These are phyloP conservation scores for Mellilla xanthometata DNA, from an alignment of 2,888 invertebrate species.

Conservation along the genomic window DNA sequence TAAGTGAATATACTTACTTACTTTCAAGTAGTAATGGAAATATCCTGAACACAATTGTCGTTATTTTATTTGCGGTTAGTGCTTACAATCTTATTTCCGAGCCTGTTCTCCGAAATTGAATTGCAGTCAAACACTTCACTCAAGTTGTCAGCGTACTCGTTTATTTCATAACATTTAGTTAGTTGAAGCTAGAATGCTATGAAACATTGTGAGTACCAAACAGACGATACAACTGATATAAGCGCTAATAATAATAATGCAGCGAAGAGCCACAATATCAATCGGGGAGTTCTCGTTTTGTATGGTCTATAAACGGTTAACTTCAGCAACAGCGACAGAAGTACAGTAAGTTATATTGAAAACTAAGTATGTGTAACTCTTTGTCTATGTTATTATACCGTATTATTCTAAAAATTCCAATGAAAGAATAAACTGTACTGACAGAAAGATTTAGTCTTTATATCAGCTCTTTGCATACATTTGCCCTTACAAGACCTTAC, in stretches of 20 bases:
- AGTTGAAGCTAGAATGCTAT: conserved; percentile 21
- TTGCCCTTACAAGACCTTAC: conserved; percentile 11
- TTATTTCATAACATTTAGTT: conserved; percentile 23
- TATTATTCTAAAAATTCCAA: too few species aligned
- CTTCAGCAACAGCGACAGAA: conserved; percentile 39
- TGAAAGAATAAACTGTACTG: too few species aligned
- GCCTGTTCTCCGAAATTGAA: conserved; percentile 7
- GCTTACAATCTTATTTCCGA: conserved; percentile 1
- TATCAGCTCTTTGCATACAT: neutral
- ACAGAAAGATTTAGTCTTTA: neutral
- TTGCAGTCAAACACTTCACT: conserved; percentile 32
- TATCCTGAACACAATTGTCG: neutral
- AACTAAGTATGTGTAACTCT: neutral
- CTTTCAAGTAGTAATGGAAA: too few species aligned
- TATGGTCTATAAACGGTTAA: conserved; percentile 51
- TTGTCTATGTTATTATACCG: too few species aligned
- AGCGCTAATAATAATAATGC: conserved; percentile 47
- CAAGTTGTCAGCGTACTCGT: conserved; percentile 29
- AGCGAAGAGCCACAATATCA: conserved; percentile 50
- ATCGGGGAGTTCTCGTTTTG: conserved; percentile 63
- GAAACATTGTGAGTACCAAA: conserved; percentile 49
- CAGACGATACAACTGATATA: too few species aligned
- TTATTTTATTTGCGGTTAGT: neutral
- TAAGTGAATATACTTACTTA: too few species aligned
- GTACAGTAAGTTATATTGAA: conserved; percentile 8